A percentile compares a stretch with the other conserved stretches of the same genome.
These are phyloP conservation scores for Molothrus aeneus DNA, from an alignment of 2,797 vertebrate species.

Conservation along the genomic window DNA sequence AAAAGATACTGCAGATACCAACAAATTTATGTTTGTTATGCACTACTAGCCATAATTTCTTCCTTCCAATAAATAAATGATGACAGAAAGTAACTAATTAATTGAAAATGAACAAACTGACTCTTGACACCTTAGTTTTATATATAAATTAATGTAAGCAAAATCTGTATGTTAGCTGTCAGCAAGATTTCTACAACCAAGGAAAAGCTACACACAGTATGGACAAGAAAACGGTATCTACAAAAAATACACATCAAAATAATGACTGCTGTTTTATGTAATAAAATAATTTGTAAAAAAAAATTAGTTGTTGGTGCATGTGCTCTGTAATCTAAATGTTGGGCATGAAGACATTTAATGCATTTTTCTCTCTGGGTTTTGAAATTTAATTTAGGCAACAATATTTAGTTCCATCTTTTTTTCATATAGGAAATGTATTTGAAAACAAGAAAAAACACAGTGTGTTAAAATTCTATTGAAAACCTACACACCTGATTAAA, in stretches of 20 bases:
- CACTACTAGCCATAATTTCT: not conserved
- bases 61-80: not conserved
- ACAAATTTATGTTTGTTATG: not conserved
- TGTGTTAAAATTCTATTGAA: not conserved
- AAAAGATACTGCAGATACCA: not conserved
- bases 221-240: not conserved
- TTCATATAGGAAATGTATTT: not conserved
- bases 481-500: not conserved
- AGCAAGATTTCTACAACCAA: not conserved
- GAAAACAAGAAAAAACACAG: not conserved
- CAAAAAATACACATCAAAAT: not conserved
- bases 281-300: not conserved
- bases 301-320: not conserved
- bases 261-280: not conserved
- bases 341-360: not conserved
- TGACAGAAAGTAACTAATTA: not conserved
- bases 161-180: not conserved
- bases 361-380: not conserved
- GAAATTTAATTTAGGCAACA: not conserved
- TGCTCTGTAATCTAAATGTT: not conserved
- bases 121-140: not conserved
- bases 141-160: not conserved
- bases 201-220: not conserved
- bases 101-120: not conserved
- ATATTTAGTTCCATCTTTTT: not conserved